Conservation (phyloP, 2,113 vertebrate species). For the Nanorana parkeri region DNA sequence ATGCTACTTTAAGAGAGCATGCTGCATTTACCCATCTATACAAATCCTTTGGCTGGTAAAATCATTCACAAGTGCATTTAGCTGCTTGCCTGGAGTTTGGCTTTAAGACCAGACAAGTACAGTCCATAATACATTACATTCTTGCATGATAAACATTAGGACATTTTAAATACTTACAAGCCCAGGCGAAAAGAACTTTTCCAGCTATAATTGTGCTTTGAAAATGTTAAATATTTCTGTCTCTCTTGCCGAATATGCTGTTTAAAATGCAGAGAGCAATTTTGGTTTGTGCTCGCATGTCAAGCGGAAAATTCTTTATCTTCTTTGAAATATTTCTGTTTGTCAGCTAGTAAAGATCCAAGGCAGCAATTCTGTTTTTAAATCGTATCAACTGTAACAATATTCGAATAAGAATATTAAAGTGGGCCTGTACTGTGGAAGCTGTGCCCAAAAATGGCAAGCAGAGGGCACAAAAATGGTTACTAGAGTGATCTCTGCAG, state of each 20-base stretch:
- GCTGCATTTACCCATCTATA: too few species aligned
- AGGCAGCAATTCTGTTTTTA: not conserved
- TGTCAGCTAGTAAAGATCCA: not conserved
- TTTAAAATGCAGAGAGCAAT: conserved; percentile 10
- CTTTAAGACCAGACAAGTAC: too few species aligned
- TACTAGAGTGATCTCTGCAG: too few species aligned
- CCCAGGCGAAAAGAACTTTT: not conserved
- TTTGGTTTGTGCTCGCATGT: not conserved
- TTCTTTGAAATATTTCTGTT: not conserved
- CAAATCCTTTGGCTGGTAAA: too few species aligned
- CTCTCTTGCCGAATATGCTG: not conserved
- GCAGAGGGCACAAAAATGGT: too few species aligned
- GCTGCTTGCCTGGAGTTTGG: too few species aligned
- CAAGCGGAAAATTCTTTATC: not conserved
- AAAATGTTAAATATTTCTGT: conserved; percentile 2
- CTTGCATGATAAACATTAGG: not conserved
- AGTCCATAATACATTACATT: too few species aligned
- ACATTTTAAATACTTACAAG: not conserved
- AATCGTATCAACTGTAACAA: not conserved
- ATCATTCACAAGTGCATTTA: too few species aligned
- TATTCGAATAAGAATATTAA: too few species aligned
- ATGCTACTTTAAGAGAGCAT: too few species aligned
- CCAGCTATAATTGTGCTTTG: not conserved
- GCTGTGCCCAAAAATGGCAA: too few species aligned
- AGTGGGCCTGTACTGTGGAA: too few species aligned